A percentile compares a stretch with the other conserved stretches of the same genome.
Evolutionary conservation across 2,113 vertebrate species (phyloP).

Genomic region (Trichechus manatus): DNA sequence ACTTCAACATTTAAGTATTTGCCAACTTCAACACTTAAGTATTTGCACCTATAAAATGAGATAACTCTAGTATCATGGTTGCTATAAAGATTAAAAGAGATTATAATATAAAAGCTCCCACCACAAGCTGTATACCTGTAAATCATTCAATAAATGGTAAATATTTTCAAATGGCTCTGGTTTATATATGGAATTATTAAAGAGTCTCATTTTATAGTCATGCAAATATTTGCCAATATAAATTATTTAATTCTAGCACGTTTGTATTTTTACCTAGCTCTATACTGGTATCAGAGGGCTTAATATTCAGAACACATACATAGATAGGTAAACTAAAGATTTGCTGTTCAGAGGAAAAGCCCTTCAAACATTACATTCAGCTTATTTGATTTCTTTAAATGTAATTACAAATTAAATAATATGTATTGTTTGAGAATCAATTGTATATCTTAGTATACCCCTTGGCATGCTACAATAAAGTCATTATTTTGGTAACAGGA

Average conservation of each 20-base stretch:
- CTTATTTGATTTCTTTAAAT: conserved; percentile 47
- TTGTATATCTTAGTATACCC: not conserved
- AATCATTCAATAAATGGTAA: not conserved
- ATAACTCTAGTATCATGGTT: not conserved
- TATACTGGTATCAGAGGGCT: not conserved
- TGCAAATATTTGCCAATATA: conserved; percentile 9
- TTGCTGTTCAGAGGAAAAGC: conserved; percentile 33
- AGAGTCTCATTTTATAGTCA: not conserved
- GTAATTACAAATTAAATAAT: not conserved
- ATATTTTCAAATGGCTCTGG: not conserved
- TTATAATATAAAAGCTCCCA: not conserved
- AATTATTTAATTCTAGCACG: not conserved
- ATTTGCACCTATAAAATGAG: not conserved
- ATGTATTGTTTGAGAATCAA: conserved; percentile 46
- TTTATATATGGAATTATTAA: not conserved
- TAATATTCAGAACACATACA: not conserved
- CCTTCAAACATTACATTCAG: not conserved
- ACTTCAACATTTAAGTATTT: no score
- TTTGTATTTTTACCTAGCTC: not conserved
- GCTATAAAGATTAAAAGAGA: not conserved
- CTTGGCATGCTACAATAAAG: not conserved
- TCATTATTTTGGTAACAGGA: not conserved
- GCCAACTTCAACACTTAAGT: not conserved
- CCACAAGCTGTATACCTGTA: not conserved
- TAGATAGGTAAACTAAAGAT: conserved; percentile 20